Conservation (phyloP, 2,113 vertebrate species). For the Stomatorhinus ivindoensis region DNA sequence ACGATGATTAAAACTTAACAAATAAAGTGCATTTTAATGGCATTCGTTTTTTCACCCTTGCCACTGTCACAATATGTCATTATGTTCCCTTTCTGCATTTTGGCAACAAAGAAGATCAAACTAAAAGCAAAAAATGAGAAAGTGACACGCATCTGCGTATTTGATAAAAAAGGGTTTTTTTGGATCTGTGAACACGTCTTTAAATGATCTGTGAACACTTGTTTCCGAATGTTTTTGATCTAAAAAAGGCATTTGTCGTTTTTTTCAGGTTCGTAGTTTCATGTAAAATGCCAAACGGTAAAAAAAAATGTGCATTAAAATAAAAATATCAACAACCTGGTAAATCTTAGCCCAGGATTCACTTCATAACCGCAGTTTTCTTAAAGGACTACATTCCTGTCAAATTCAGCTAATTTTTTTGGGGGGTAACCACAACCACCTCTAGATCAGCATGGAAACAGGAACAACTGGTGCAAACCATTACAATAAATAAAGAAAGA, state of each 20-base stretch:
- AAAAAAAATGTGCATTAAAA: neutral
- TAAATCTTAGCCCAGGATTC: neutral
- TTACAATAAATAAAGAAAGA: neutral
- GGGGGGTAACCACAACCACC: neutral
- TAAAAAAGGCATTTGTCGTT: neutral
- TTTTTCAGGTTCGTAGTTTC: neutral
- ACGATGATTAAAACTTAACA: slow-evolving; percentile 7
- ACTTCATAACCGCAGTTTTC: neutral
- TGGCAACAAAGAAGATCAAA: slow-evolving; percentile 1
- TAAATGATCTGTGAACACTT: too few species aligned
- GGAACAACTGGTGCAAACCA: neutral
- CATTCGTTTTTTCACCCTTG: neutral
- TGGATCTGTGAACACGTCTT: neutral
- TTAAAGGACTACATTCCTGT: neutral
- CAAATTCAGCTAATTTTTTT: neutral
- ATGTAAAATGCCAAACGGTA: neutral
- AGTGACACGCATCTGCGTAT: neutral
- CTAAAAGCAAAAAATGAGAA: neutral
- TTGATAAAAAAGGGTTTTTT: neutral
- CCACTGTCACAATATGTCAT: slow-evolving; percentile 10
- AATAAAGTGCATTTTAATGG: slow-evolving; percentile 16
- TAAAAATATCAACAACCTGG: neutral
- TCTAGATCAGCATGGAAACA: neutral
- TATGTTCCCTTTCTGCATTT: neutral
- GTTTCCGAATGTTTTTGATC: neutral